A percentile compares a stretch with the other conserved stretches of the same genome.
phyloP scores from a whole-genome alignment of 2,113 vertebrate species.

The Tauraco erythrolophus region DNA sequence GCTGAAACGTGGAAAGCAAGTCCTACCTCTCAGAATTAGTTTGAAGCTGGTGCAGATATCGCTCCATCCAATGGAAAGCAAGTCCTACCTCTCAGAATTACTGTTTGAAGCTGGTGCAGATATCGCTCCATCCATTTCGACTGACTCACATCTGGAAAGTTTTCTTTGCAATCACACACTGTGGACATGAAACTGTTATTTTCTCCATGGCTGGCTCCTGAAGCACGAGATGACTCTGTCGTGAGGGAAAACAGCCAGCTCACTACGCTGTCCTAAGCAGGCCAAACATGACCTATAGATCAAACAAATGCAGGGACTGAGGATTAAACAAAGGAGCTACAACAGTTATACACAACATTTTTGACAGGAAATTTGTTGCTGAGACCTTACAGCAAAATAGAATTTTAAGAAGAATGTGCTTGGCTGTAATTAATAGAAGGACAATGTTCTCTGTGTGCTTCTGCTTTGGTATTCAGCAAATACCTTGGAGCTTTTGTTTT shows the following conservation, averaged over 20 bases:
- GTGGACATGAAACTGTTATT: not conserved
- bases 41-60: not conserved
- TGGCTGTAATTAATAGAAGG: not conserved
- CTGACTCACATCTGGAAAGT: not conserved
- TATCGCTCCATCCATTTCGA: not conserved
- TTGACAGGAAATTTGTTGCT: not conserved
- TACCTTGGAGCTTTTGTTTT: slow-evolving; percentile 49
- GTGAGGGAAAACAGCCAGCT: not conserved
- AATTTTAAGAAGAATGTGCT: not conserved
- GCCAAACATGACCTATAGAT: not conserved
- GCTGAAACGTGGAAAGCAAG: not conserved
- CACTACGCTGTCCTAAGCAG: not conserved
- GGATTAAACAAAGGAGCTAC: not conserved
- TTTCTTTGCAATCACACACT: slow-evolving; percentile 4
- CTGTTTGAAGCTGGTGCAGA: not conserved
- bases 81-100: not conserved
- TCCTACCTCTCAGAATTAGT: not conserved
- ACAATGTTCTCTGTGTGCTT: slow-evolving; percentile 7
- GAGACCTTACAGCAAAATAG: not conserved
- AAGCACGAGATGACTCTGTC: slow-evolving; percentile 5
- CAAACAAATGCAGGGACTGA: not conserved
- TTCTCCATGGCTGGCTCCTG: not conserved
- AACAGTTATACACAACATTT: not conserved
- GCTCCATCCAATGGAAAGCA: not conserved
- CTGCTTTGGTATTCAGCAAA: slow-evolving; percentile 58